Conservation (phyloP, 2,888 invertebrate species). For the Hetaerina titia region DNA sequence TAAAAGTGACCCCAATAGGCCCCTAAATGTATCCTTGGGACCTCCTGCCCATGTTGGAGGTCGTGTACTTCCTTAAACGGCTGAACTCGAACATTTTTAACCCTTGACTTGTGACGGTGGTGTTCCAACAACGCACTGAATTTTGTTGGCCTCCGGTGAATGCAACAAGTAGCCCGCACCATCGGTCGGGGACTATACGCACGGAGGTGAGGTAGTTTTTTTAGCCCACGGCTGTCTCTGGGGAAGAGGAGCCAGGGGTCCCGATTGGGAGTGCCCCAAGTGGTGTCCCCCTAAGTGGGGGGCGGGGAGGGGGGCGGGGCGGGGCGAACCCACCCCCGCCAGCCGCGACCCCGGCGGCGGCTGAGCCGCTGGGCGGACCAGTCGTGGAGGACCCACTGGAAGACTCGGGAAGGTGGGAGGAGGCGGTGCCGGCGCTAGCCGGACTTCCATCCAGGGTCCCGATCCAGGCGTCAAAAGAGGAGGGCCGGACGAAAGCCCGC, state of each 20-base stretch:
- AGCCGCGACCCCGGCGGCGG: slow-evolving; percentile 80
- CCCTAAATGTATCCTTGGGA: slow-evolving; percentile 28
- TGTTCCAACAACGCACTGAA: background rate
- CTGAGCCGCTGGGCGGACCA: slow-evolving; percentile 74
- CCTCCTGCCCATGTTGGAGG: background rate
- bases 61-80: background rate
- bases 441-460: slow-evolving; percentile 52
- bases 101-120: slow-evolving; percentile 25
- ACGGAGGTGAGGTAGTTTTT: background rate
- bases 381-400: slow-evolving; percentile 65
- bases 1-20: background rate
- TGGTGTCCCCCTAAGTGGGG: slow-evolving; percentile 75
- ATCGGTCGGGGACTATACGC: background rate
- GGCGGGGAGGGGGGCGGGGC: slow-evolving; percentile 79
- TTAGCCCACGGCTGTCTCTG: slow-evolving; percentile 21
- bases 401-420: slow-evolving; percentile 65
- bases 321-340: slow-evolving; percentile 77
- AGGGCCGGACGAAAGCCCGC: slow-evolving; percentile 29
- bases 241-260: background rate
- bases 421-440: slow-evolving; percentile 48
- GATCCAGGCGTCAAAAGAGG: slow-evolving; percentile 19
- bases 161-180: slow-evolving; percentile 8
- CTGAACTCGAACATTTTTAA: background rate
- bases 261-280: slow-evolving; percentile 42
- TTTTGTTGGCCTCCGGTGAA: background rate